Percentiles rank a stretch among this genome's conserved stretches.
Conservation (phyloP, 2,888 invertebrate genomes). For the Trichopoda pennipes region DNA sequence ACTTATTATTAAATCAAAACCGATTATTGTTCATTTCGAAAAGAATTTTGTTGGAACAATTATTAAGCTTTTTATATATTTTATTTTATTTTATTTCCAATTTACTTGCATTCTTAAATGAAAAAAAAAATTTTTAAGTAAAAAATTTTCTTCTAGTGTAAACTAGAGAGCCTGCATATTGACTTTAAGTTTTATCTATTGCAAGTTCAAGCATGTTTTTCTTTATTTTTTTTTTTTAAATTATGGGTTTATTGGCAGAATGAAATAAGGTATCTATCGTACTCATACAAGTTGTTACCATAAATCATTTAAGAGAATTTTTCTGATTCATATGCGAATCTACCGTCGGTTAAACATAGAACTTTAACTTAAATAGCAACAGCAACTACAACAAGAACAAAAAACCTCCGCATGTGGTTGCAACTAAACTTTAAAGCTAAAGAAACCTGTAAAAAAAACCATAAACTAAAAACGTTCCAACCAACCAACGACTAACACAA, state of each 20-base stretch:
- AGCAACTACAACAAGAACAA: constrained; percentile 5
- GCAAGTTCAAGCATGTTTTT: constrained; percentile 60
- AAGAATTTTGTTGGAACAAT: too few relatives aligned
- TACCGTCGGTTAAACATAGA: constrained; percentile 61
- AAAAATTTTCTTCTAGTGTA: constrained; percentile 36
- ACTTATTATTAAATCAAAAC: too few relatives aligned
- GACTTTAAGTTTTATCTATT: constrained; percentile 57
- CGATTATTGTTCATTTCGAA: too few relatives aligned
- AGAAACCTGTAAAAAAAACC: constrained; percentile 15
- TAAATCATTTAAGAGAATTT: constrained; percentile 67
- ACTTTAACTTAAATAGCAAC: constrained; percentile 40
- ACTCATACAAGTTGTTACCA: constrained; percentile 65
- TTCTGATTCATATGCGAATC: constrained; percentile 63
- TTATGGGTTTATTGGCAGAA: constrained; percentile 57
- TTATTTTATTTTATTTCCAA: too few relatives aligned
- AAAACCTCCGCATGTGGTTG: constrained; percentile 61
- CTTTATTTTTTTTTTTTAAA: constrained; percentile 28
- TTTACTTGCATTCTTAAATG: too few relatives aligned
- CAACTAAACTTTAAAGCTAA: constrained; percentile 44
- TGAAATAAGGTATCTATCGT: constrained; percentile 42
- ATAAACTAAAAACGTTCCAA: constrained; percentile 36
- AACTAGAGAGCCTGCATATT: constrained; percentile 28
- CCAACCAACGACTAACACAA: constrained; percentile 38
- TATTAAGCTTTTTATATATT: too few relatives aligned
- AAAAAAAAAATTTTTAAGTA: background rate